Evolutionary conservation across 2,888 invertebrate genomes (phyloP), one percentile per base, ranked within the genome.

Genomic region (Microctonus brassicae): DNA sequence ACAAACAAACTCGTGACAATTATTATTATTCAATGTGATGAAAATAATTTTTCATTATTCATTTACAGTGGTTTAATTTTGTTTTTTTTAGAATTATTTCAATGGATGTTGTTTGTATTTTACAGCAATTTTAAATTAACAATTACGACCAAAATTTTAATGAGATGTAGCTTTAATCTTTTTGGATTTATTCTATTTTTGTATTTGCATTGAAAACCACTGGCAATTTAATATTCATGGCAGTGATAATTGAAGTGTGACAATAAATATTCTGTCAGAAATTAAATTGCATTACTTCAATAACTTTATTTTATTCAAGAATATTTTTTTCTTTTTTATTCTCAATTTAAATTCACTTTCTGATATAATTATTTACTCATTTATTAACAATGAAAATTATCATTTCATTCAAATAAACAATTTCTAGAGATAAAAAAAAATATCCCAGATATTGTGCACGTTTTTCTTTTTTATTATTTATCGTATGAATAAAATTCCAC

Each of bases 241-340:
- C 17, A 17, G 47, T n/a, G n/a, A 47, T 47, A 17, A 47, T 47
- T 47, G 17, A 17, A 17, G 47, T n/a, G 47, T 47, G 17, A 47
- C 47, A 17, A 9, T n/a, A 7, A 47, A n/a, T n/a, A n/a, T 6
- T 6, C 17, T 47, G 17, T 47, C 47, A 47, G 17, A 58, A 61
- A 55, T 66, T 74, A 47, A 74, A 70, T 76, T 72, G 74, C 75
- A 76, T 74, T 76, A n/a, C n/a, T n/a, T n/a, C n/a, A n/a, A n/a
- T n/a, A n/a, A n/a, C n/a, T n/a, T n/a, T n/a, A n/a, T n/a, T n/a
- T n/a, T n/a, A n/a, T n/a, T n/a, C n/a, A n/a, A n/a, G n/a, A n/a
- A n/a, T n/a, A n/a, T n/a, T n/a, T n/a, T n/a, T n/a, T n/a, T n/a
- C n/a, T n/a, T n/a, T n/a, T n/a, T n/a, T n/a, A n/a, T n/a, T n/a